Percentiles rank a stretch among this genome's conserved stretches.
Conservation (phyloP, 2,797 vertebrate genomes). For the Oryzias sinensis region DNA sequence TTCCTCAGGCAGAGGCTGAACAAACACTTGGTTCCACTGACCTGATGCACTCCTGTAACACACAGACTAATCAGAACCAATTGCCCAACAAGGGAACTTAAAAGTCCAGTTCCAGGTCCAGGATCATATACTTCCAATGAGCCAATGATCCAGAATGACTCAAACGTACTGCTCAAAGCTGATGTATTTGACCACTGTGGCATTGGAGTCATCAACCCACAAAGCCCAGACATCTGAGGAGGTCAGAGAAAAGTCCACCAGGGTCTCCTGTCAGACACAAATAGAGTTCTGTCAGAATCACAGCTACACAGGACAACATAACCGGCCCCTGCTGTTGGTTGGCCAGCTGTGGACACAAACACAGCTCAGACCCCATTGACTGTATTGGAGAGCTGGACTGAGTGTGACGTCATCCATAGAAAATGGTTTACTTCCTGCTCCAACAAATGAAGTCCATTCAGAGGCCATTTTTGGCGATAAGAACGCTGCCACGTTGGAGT, state of each 20-base stretch:
- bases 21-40: constrained; percentile 95
- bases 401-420: too few species aligned
- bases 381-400: too few species aligned
- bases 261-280: constrained; percentile 79
- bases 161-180: constrained; percentile 91
- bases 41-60: constrained; percentile 82
- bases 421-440: too few species aligned
- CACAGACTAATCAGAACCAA: constrained; percentile 2
- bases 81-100: not conserved
- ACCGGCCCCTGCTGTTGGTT: too few species aligned
- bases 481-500: too few species aligned
- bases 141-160: not conserved
- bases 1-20: constrained; percentile 88
- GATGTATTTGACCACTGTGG: constrained; percentile 88
- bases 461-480: too few species aligned
- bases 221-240: constrained; percentile 90
- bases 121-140: not conserved
- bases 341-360: too few species aligned
- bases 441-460: too few species aligned
- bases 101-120: not conserved
- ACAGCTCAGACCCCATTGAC: too few species aligned
- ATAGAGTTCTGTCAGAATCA: not conserved
- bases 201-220: constrained; percentile 89
- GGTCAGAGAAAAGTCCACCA: constrained; percentile 90
- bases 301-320: too few species aligned